These are phyloP conservation scores for Julus scanicus DNA, from an alignment of 2,888 invertebrate species.

Conservation along the genomic window DNA sequence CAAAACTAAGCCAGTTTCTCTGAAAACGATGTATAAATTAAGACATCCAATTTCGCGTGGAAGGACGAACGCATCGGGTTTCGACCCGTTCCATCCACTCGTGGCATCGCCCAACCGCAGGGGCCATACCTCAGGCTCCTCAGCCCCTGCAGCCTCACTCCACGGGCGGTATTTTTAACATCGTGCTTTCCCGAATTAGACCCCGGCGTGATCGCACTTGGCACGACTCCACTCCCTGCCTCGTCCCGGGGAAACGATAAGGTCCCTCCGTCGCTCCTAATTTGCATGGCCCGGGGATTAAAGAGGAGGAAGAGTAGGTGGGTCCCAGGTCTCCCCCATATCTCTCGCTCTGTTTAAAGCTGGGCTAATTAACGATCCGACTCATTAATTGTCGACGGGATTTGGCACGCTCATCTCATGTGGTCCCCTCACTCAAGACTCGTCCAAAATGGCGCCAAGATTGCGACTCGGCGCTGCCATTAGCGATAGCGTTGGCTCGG, in stretches of 20 bases:
- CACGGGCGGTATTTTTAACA: background rate
- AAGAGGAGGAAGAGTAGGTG: no score
- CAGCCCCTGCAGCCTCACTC: background rate
- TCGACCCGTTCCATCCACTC: background rate
- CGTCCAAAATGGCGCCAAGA: background rate
- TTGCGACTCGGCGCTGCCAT: background rate
- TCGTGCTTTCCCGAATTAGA: conserved; percentile 3
- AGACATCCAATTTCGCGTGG: background rate
- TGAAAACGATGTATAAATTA: background rate
- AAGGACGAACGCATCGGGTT: conserved; percentile 17
- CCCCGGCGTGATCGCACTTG: background rate
- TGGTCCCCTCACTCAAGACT: background rate
- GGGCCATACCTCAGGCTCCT: background rate
- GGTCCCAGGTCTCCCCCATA: background rate
- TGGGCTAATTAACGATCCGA: background rate
- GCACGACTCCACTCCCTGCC: background rate
- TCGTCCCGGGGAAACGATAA: background rate
- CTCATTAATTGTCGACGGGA: background rate
- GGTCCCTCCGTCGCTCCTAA: background rate
- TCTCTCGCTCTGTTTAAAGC: background rate
- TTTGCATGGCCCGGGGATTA: background rate
- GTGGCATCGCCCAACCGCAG: background rate
- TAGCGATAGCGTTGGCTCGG: background rate
- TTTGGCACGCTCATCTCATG: background rate
- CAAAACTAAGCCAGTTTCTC: background rate